Base-by-base conservation (phyloP, 2,888 invertebrate genomes). In the Trachelus troglodyta region DNA sequence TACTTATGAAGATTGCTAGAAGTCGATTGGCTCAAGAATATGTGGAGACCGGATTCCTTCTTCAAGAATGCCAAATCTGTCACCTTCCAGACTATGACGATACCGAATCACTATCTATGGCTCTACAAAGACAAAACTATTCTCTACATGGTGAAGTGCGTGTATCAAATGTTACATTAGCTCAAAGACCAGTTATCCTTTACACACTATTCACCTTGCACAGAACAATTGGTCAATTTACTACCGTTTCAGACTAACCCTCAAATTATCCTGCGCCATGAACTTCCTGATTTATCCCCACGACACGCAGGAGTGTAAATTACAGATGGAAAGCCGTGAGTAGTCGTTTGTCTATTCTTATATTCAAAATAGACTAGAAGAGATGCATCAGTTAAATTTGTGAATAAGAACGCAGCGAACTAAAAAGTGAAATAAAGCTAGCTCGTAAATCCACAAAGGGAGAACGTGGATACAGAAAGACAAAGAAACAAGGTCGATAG, bases 311-410 rank as follows among this genome's bases (percentile, higher is more conserved):
- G 97, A 97, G 91, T 98, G 98, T 90, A 97, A 97, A 92, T 93
- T 98, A 81, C 97, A 98, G 92, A 97, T 98, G 96, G 98, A 98
- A 91, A 98, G 98, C 91, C 93, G 98, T 98, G 92, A 97, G 98
- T 95, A 88, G 40, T 56, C 56, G 56, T 9, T 56, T 56, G 23
- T 56, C 15, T 9, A 56, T 56, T 56, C 56, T 56, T 23, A 56
- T 9, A 56, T 23, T 56, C 0, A 56, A 56, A 56, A 23, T 56
- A 56, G 56, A 23, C 23, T 56, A 56, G 56, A 56, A 23, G 23
- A 56, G 56, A 56, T 56, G 9, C 56, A 9, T 56, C 56, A 23
- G 9, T 56, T 56, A 40, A 40, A 40, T 9, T 23, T 23, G 1
- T 23, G 23, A 56, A 56, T 56, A 23, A 56, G 56, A 56, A 56